phyloP scores from a whole-genome alignment of 1,140 invertebrate genomes.

The Cydia amplana region DNA sequence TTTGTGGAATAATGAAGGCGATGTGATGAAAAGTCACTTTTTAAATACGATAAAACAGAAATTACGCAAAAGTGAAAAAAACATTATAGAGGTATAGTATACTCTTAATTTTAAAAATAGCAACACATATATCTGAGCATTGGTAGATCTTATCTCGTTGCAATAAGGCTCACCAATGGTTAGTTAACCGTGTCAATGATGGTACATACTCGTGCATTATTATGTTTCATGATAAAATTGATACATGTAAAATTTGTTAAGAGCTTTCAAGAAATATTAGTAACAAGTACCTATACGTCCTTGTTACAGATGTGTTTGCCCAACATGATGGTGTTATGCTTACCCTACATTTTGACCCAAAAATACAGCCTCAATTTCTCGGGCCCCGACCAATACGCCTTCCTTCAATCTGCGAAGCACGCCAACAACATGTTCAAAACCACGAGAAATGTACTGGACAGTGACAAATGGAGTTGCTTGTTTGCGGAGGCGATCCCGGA shows the following conservation, averaged over 20 bases:
- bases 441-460: slow-evolving; percentile 53
- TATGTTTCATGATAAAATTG: too few relatives aligned
- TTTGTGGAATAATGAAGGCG: slow-evolving; percentile 59
- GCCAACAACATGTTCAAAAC: slow-evolving; percentile 57
- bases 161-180: too few relatives aligned
- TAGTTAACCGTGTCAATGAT: too few relatives aligned
- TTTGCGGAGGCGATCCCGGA: slow-evolving; percentile 65
- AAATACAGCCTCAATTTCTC: slow-evolving; percentile 52
- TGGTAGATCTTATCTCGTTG: background rate
- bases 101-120: background rate
- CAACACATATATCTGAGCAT: background rate
- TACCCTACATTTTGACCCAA: slow-evolving; percentile 61
- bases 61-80: slow-evolving; percentile 39
- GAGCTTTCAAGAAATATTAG: background rate
- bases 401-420: slow-evolving; percentile 39
- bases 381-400: background rate
- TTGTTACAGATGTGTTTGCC: slow-evolving; percentile 61
- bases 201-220: too few relatives aligned
- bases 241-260: too few relatives aligned
- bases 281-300: background rate
- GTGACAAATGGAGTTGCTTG: slow-evolving; percentile 60
- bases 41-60: slow-evolving; percentile 44
- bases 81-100: slow-evolving; percentile 57
- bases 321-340: slow-evolving; percentile 55
- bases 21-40: slow-evolving; percentile 47